phyloP scores from a whole-genome alignment of 2,113 vertebrate genomes.

The Lepus europaeus region DNA sequence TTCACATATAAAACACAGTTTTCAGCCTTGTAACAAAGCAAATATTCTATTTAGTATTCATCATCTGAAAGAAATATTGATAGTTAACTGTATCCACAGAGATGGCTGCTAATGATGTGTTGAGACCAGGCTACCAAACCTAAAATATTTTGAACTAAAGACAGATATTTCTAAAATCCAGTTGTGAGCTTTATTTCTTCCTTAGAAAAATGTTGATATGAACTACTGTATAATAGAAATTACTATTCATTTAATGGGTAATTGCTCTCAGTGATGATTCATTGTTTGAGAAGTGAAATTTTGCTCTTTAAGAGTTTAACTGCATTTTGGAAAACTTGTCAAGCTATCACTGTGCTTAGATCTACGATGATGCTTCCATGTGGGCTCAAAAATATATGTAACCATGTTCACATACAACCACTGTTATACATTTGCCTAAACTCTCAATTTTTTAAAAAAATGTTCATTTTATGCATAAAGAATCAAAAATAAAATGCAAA shows the following conservation, averaged over 20 bases:
- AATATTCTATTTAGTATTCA: slow-evolving; percentile 65
- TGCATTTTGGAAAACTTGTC: slow-evolving; percentile 26
- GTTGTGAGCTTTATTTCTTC: not conserved
- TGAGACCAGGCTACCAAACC: not conserved
- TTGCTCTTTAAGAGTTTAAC: slow-evolving; percentile 61
- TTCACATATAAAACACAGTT: slow-evolving; percentile 53
- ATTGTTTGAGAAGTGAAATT: slow-evolving; percentile 72
- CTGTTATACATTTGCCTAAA: not conserved
- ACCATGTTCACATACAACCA: slow-evolving; percentile 1
- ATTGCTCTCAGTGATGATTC: slow-evolving; percentile 48
- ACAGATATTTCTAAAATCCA: not conserved
- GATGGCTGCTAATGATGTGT: slow-evolving; percentile 59
- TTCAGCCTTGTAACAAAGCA: not conserved
- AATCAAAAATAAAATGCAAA: slow-evolving; percentile 24
- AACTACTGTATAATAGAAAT: slow-evolving; percentile 22
- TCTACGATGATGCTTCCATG: not conserved
- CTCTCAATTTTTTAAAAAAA: not conserved
- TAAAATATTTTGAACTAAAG: slow-evolving; percentile 53
- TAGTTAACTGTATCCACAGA: slow-evolving; percentile 70
- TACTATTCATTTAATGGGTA: slow-evolving; percentile 66
- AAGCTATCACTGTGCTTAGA: slow-evolving; percentile 6
- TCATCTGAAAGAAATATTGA: slow-evolving; percentile 36
- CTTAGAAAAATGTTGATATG: slow-evolving; percentile 61
- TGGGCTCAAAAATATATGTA: slow-evolving; percentile 6
- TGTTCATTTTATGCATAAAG: not conserved